phyloP scores from a whole-genome alignment of 1,140 invertebrate genomes.

The Psilanteris sp. region DNA sequence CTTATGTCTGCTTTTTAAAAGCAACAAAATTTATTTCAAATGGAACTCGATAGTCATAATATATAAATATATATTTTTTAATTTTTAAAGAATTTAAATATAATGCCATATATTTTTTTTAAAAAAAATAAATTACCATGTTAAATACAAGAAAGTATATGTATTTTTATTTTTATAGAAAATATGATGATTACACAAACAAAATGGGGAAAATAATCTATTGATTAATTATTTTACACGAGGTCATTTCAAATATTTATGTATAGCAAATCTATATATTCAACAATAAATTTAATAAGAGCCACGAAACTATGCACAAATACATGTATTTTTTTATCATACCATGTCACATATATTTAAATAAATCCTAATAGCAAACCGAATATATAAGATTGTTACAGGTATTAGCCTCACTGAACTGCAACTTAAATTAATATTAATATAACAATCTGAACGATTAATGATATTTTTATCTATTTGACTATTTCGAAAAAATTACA shows the following conservation, averaged over 20 bases:
- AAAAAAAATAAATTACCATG: no score
- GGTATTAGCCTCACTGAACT: slow-evolving; percentile 21
- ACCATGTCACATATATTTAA: slow-evolving; percentile 29
- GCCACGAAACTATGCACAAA: slow-evolving; percentile 35
- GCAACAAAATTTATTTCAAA: no score
- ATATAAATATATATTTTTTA: slow-evolving; percentile 51
- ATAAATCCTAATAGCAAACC: slow-evolving; percentile 48
- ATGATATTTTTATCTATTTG: no score
- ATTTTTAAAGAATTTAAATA: slow-evolving; percentile 30
- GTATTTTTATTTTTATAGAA: no score
- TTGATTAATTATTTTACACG: no score
- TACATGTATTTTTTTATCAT: slow-evolving; percentile 50
- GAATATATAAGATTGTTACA: slow-evolving; percentile 7
- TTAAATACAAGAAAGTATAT: no score
- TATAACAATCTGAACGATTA: no score
- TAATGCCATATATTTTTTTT: slow-evolving; percentile 45
- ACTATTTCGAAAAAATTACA: no score
- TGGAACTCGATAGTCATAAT: no score
- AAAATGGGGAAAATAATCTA: no score
- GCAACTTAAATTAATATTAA: slow-evolving; percentile 19
- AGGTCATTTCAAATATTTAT: slow-evolving; percentile 47
- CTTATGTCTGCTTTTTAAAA: slow-evolving; percentile 48
- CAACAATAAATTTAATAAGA: slow-evolving; percentile 54
- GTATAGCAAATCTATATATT: slow-evolving; percentile 57
- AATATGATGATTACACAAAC: no score